A percentile compares a stretch with the other conserved stretches of the same genome.
phyloP scores from a whole-genome alignment of 37 sponge, comb jelly and placozoan species.

The Mnemiopsis leidyi region DNA sequence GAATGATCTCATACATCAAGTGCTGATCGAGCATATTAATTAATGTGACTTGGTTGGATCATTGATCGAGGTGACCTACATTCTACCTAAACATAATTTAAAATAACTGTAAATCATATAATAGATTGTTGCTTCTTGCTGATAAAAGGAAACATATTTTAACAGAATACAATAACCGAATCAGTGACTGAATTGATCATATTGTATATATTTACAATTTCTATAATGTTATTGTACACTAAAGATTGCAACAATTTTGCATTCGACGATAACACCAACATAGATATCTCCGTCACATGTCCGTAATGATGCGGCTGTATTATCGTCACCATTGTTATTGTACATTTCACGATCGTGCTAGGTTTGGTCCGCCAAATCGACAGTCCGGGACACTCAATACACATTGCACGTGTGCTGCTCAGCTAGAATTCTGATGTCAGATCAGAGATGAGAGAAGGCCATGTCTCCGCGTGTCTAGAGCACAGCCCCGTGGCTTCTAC shows the following conservation, averaged over 20 bases:
- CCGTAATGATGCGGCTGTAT: neutral
- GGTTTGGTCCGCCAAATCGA: neutral
- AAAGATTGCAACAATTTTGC: neutral
- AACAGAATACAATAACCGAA: neutral
- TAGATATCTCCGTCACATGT: neutral
- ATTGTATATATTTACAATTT: neutral
- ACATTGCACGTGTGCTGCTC: neutral
- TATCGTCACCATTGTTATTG: neutral
- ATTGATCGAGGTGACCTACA: neutral
- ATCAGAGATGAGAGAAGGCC: neutral
- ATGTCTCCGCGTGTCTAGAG: neutral
- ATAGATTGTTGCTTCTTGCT: neutral
- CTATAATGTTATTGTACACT: neutral
- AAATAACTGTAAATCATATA: neutral
- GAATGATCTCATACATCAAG: no score
- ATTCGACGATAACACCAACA: neutral
- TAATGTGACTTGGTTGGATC: no score
- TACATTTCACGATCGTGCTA: neutral
- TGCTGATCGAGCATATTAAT: no score
- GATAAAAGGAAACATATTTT: neutral
- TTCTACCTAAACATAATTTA: neutral
- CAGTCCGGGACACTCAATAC: neutral
- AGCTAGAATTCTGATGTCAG: neutral
- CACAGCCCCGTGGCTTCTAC: neutral
- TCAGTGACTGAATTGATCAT: neutral